These are phyloP conservation scores for Pyrochroa serraticornis DNA, from an alignment of 2,888 invertebrate species.

Conservation along the genomic window DNA sequence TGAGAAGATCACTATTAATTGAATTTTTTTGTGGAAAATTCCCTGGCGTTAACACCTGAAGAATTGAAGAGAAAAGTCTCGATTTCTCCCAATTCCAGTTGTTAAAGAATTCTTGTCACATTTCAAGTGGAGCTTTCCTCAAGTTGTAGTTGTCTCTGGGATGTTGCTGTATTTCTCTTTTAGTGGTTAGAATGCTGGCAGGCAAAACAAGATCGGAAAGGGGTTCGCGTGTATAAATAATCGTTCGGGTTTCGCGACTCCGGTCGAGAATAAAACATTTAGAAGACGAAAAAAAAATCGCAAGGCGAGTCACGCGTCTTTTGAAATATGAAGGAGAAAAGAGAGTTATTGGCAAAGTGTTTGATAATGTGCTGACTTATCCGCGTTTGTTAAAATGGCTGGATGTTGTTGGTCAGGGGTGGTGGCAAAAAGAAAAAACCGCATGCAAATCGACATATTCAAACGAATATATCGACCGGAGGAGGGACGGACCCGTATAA, in stretches of 20 bases:
- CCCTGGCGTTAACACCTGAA: too few relatives aligned
- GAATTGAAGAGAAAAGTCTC: too few relatives aligned
- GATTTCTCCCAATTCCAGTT: too few relatives aligned
- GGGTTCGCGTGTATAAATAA: conserved; percentile 13
- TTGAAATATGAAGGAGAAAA: conserved; percentile 44
- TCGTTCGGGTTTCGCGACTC: conserved; percentile 18
- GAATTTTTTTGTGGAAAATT: too few relatives aligned
- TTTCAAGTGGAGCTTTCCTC: too few relatives aligned
- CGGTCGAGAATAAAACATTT: not conserved
- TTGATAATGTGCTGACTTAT: conserved; percentile 52
- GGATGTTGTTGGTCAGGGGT: conserved; percentile 2
- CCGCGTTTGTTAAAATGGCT: conserved; percentile 48
- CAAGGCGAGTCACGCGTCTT: conserved; percentile 46
- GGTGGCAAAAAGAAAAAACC: conserved; percentile 32
- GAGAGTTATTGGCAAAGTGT: conserved; percentile 42
- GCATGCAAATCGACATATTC: conserved; percentile 44
- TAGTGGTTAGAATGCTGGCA: too few relatives aligned
- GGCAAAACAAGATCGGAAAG: too few relatives aligned
- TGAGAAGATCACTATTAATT: too few relatives aligned
- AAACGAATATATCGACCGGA: conserved; percentile 39
- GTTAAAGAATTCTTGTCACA: too few relatives aligned
- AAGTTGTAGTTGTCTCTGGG: too few relatives aligned
- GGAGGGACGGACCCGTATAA: conserved; percentile 32
- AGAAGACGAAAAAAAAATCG: conserved; percentile 8
- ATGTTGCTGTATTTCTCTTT: too few relatives aligned